These are phyloP conservation scores for Philhelius pedissequus DNA, from an alignment of 2,888 invertebrate species.

Conservation along the genomic window DNA sequence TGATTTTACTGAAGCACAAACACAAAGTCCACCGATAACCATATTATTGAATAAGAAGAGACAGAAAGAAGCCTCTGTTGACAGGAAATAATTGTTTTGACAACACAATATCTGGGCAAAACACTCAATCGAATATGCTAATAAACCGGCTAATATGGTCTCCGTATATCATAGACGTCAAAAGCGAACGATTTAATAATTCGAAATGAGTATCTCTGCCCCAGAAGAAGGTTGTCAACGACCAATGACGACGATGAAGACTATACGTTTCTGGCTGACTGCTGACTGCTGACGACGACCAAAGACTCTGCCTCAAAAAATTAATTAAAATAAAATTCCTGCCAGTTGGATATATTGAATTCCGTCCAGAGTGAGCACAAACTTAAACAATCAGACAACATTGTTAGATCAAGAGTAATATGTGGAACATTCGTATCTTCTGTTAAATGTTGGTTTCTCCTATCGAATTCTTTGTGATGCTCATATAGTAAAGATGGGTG, in stretches of 20 bases:
- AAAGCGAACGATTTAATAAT: conserved; percentile 56
- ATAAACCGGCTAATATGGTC: conserved; percentile 42
- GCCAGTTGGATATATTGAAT: conserved; percentile 20
- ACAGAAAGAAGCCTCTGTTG: conserved; percentile 11
- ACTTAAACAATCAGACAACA: conserved; percentile 44
- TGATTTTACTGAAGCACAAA: neutral
- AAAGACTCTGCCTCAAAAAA: conserved; percentile 24
- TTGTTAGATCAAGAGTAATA: conserved; percentile 21
- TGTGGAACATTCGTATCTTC: conserved; percentile 13
- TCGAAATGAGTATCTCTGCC: conserved; percentile 23
- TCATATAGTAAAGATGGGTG: no score
- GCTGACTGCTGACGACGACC: neutral
- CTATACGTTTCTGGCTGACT: no score
- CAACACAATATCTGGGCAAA: conserved; percentile 38
- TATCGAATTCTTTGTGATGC: conserved; percentile 45
- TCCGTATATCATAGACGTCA: conserved; percentile 55
- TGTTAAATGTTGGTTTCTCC: conserved; percentile 26
- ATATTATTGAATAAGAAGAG: neutral
- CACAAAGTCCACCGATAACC: neutral
- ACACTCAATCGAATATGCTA: conserved; percentile 46
- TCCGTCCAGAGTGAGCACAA: conserved; percentile 10
- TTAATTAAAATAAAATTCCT: conserved; percentile 59
- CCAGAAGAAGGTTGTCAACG: neutral
- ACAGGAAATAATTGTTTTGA: conserved; percentile 62
- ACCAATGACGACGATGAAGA: neutral